phyloP scores from a whole-genome alignment of 2,888 invertebrate genomes.

The Trichopria drosophilae region DNA sequence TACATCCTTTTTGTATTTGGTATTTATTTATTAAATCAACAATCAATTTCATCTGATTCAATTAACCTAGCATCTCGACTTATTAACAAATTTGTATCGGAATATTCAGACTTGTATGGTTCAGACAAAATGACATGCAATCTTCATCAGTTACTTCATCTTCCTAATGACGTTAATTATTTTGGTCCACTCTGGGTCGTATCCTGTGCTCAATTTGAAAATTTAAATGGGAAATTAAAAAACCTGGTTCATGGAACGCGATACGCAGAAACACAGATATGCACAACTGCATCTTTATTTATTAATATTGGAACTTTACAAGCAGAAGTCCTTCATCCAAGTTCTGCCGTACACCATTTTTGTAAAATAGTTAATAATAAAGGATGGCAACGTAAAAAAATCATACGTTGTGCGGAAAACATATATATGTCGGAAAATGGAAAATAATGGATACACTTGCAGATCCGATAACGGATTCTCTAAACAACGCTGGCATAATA shows the following conservation, averaged over 20 bases:
- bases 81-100: too few relatives aligned
- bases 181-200: slow-evolving; percentile 26
- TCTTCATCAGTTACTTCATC: slow-evolving; percentile 20
- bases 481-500: too few relatives aligned
- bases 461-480: too few relatives aligned
- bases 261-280: slow-evolving; percentile 28
- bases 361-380: too few relatives aligned
- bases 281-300: slow-evolving; percentile 8
- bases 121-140: slow-evolving; percentile 25
- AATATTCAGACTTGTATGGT: too few relatives aligned
- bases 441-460: too few relatives aligned
- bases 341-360: too few relatives aligned
- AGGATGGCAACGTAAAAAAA: too few relatives aligned
- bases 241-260: slow-evolving; percentile 28
- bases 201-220: slow-evolving; percentile 28
- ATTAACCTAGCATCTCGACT: slow-evolving; percentile 13
- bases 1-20: slow-evolving; percentile 22
- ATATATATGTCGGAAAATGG: too few relatives aligned
- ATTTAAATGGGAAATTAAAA: slow-evolving; percentile 26
- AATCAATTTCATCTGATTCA: slow-evolving; percentile 1
- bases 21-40: slow-evolving; percentile 14
- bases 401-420: too few relatives aligned
- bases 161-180: slow-evolving; percentile 17
- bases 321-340: too few relatives aligned
- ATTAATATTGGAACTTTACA: too few relatives aligned